These are phyloP conservation scores for Danionella cerebrum DNA, from an alignment of 2,113 vertebrate species.

Conservation along the genomic window DNA sequence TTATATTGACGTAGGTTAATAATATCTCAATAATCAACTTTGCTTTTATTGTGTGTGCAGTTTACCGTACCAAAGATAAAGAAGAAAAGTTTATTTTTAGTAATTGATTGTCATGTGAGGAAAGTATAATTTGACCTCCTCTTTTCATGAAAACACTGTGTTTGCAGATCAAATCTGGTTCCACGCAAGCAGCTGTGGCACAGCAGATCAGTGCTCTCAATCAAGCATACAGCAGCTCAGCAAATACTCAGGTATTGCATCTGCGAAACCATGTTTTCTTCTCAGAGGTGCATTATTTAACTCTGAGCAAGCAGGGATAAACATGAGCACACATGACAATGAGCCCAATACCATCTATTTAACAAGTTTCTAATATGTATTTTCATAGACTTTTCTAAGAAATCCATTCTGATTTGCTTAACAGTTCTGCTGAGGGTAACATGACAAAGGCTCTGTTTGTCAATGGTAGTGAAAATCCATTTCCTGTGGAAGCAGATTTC, in stretches of 20 bases:
- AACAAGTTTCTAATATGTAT: background rate
- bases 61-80: no score
- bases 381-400: constrained; percentile 15
- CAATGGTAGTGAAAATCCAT: constrained; percentile 6
- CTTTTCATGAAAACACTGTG: background rate
- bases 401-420: background rate
- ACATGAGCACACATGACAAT: no score
- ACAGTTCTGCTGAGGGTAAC: background rate
- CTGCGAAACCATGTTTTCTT: background rate
- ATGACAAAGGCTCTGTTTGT: constrained; percentile 10
- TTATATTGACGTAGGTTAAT: constrained; percentile 71
- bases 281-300: background rate
- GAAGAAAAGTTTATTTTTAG: background rate
- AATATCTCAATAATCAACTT: background rate
- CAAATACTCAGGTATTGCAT: constrained; percentile 18
- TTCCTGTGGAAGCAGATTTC: constrained; percentile 10
- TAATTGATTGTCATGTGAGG: no score
- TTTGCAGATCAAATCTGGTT: constrained; percentile 1
- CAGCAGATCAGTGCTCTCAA: background rate
- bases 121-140: background rate
- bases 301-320: no score
- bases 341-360: background rate
- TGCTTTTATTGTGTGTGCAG: background rate
- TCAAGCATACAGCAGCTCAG: background rate
- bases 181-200: background rate